phyloP scores from a whole-genome alignment of 2,797 vertebrate genomes.

The Streptopelia turtur region DNA sequence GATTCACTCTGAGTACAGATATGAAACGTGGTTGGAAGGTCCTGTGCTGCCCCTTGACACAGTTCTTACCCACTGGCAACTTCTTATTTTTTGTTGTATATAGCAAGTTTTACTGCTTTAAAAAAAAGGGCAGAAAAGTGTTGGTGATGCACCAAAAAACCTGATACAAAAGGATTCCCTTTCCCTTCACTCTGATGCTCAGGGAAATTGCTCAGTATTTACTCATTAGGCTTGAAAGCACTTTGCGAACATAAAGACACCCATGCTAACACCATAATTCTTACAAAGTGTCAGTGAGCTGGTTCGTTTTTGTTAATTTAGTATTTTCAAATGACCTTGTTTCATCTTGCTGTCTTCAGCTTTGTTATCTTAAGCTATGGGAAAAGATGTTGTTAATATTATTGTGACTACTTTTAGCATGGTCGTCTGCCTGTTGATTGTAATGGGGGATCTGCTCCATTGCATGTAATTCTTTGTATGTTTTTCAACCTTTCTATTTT shows the following conservation, averaged over 20 bases:
- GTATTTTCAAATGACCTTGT: background rate
- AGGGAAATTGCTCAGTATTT: background rate
- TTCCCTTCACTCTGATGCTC: background rate
- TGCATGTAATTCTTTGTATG: background rate
- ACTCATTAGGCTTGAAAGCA: background rate
- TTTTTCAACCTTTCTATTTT: slow-evolving; percentile 47
- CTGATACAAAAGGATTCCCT: background rate
- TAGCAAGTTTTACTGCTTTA: background rate
- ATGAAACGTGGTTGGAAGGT: background rate
- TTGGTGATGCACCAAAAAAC: background rate
- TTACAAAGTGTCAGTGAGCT: background rate
- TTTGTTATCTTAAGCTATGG: background rate
- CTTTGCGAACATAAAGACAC: background rate
- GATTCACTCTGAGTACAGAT: background rate
- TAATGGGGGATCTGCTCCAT: background rate
- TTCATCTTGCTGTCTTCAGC: slow-evolving; percentile 30
- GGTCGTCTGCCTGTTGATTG: background rate
- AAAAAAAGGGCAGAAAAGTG: background rate
- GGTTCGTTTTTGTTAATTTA: background rate
- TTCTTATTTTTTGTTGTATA: background rate
- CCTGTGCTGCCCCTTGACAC: background rate
- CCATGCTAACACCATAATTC: background rate
- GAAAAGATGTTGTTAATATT: background rate
- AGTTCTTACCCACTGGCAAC: background rate
- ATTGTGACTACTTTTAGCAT: background rate